Evolutionary conservation across 2,113 vertebrate species (phyloP).

Genomic region (Poeciliopsis occidentalis): DNA sequence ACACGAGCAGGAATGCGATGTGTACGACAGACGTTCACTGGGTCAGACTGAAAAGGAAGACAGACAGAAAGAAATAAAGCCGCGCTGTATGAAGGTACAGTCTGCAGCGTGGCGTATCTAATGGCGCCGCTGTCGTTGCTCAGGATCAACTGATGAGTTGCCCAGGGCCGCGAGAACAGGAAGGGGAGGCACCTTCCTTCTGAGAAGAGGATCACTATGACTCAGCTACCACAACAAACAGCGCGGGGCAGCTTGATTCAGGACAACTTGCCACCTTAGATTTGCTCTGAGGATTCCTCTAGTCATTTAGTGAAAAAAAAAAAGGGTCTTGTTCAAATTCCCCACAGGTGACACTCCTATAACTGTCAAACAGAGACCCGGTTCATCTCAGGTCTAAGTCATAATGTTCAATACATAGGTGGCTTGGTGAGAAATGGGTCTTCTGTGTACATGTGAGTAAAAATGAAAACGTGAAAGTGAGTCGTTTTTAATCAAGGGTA

Average conservation of each 20-base stretch:
- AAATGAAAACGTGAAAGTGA: not conserved
- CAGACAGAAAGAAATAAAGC: too few species aligned
- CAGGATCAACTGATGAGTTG: not conserved
- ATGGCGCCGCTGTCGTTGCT: not conserved
- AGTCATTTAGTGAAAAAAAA: constrained; percentile 59
- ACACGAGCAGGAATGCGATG: constrained; percentile 17
- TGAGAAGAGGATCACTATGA: constrained; percentile 55
- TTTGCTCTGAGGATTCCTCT: constrained; percentile 28
- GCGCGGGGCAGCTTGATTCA: not conserved
- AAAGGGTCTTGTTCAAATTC: constrained; percentile 61
- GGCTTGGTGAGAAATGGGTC: constrained; percentile 24
- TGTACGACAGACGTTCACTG: not conserved
- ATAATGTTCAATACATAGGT: constrained; percentile 32
- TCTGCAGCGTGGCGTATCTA: not conserved
- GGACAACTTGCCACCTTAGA: constrained; percentile 20
- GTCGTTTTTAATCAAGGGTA: not conserved
- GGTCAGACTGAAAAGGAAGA: not conserved
- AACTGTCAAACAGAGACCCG: constrained; percentile 51
- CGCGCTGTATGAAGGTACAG: constrained; percentile 3
- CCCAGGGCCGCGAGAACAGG: constrained; percentile 3
- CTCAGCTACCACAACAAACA: constrained; percentile 44
- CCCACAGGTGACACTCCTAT: constrained; percentile 58
- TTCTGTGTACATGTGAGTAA: not conserved
- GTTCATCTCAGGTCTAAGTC: constrained; percentile 57
- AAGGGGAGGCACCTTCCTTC: constrained; percentile 57